Percentiles rank a stretch among this genome's conserved stretches.
These are phyloP conservation scores for Leguminivora glycinivorella DNA, from an alignment of 1,140 invertebrate species.

Conservation along the genomic window DNA sequence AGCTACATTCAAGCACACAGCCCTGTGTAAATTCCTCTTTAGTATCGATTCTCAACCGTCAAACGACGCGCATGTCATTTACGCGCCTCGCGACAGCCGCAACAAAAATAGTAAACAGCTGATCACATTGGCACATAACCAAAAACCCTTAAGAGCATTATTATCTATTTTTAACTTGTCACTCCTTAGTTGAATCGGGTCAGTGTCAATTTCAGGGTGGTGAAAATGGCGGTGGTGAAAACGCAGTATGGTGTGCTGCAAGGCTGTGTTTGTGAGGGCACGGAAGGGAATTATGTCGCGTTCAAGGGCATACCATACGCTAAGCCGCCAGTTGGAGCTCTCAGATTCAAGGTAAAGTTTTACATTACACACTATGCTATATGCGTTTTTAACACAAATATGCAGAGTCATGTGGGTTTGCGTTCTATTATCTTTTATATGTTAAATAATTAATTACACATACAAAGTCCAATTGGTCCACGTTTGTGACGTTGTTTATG, in stretches of 20 bases:
- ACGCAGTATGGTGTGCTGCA: conserved; percentile 67
- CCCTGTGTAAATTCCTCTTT: too few species aligned
- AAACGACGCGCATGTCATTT: conserved; percentile 19
- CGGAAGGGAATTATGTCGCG: conserved; percentile 70
- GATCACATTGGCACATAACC: conserved; percentile 15
- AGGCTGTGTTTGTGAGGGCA: conserved; percentile 59
- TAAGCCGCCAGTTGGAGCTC: conserved; percentile 80
- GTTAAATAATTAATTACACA: background rate
- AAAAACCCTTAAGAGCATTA: conserved; percentile 1
- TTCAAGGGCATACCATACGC: conserved; percentile 86
- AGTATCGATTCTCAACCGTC: background rate
- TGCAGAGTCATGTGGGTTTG: background rate
- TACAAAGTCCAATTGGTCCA: too few species aligned
- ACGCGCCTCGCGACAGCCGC: background rate
- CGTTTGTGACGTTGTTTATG: too few species aligned
- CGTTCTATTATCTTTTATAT: background rate
- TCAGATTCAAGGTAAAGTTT: conserved; percentile 79
- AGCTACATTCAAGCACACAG: too few species aligned
- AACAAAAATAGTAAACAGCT: conserved; percentile 22
- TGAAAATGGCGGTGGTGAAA: conserved; percentile 51
- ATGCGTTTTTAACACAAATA: background rate
- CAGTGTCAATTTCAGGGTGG: conserved; percentile 29
- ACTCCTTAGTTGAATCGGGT: background rate
- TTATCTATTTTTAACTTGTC: background rate
- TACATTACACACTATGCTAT: background rate